A percentile compares a stretch with the other conserved stretches of the same genome.
Evolutionary conservation across 2,113 vertebrate species (phyloP).

Genomic region (Ameiurus melas): DNA sequence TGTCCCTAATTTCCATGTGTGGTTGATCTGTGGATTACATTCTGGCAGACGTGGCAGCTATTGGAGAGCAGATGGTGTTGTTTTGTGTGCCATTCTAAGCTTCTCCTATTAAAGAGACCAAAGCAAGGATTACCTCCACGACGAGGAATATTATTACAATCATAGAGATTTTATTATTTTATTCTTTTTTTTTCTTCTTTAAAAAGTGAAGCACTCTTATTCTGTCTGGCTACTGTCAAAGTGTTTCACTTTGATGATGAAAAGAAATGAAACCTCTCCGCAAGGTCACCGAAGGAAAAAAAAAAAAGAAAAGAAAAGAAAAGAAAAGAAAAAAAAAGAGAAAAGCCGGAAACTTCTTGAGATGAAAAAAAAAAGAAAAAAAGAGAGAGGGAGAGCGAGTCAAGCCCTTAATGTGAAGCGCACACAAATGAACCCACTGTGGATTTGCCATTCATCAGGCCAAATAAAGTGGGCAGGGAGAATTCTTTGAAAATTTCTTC

Average conservation of each 20-base stretch:
- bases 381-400: too few species aligned
- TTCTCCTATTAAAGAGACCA: conserved; percentile 54
- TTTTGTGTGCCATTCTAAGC: conserved; percentile 57
- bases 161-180: not conserved
- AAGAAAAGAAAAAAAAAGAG: not conserved
- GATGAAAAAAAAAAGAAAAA: conserved; percentile 5
- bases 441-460: conserved; percentile 22
- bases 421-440: conserved; percentile 28
- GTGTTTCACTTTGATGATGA: conserved; percentile 33
- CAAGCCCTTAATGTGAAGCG: conserved; percentile 23
- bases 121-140: conserved; percentile 56
- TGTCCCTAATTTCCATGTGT: conserved; percentile 57
- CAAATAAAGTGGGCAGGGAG: conserved; percentile 21
- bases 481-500: conserved; percentile 26
- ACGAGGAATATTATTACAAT: conserved; percentile 55
- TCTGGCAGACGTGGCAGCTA: conserved; percentile 41
- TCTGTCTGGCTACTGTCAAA: conserved; percentile 44
- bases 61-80: conserved; percentile 55
- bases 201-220: conserved; percentile 18
- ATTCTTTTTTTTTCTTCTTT: conserved; percentile 35
- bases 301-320: not conserved
- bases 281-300: conserved; percentile 7
- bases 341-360: conserved; percentile 19
- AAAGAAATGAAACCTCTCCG: conserved; percentile 26
- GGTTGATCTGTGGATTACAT: conserved; percentile 59